These are phyloP conservation scores for Cephus runcator DNA, from an alignment of 2,888 invertebrate species.

Conservation along the genomic window DNA sequence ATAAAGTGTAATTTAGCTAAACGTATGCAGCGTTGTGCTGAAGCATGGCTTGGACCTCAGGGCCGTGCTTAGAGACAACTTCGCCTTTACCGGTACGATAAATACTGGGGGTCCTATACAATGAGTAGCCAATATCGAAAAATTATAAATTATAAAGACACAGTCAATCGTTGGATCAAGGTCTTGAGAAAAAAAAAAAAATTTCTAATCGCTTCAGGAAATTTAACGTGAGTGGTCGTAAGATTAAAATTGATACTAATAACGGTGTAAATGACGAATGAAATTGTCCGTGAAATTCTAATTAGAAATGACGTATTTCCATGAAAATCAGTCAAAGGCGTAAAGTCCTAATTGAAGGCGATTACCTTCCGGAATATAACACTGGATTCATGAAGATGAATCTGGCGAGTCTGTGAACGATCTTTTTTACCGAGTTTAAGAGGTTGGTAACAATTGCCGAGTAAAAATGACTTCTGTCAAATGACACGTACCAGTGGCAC, in stretches of 20 bases:
- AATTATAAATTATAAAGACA: background rate
- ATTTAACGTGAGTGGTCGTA: background rate
- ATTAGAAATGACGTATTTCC: background rate
- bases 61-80: conserved; percentile 38
- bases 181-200: background rate
- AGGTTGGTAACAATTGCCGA: background rate
- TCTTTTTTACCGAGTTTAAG: background rate
- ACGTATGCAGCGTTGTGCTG: conserved; percentile 58
- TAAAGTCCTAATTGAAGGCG: background rate
- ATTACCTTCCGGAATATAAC: background rate
- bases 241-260: background rate
- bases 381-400: background rate
- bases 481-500: background rate
- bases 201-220: background rate
- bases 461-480: background rate
- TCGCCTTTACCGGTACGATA: background rate
- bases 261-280: background rate
- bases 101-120: background rate
- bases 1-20: conserved; percentile 63
- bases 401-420: background rate
- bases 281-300: background rate
- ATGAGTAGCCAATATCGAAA: background rate
- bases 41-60: conserved; percentile 48
- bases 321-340: background rate
- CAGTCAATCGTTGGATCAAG: background rate